Percentiles rank a stretch among this genome's conserved stretches.
Conservation (phyloP, 2,888 invertebrate species). For the Conops quadrifasciatus region DNA sequence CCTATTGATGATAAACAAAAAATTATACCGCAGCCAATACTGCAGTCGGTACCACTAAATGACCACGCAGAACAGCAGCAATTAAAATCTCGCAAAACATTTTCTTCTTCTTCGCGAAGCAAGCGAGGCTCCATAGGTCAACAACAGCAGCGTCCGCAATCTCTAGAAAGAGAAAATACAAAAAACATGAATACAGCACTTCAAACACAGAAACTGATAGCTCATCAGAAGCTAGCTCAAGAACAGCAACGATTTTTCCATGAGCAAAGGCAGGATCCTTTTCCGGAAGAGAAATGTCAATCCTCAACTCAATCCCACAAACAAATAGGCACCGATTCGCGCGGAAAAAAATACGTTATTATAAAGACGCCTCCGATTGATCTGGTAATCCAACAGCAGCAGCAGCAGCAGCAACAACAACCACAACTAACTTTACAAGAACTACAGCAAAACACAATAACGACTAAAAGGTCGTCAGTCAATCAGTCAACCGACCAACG, state of each 20-base stretch:
- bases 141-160: conserved; percentile 25
- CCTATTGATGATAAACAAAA: conserved; percentile 33
- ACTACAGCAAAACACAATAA: not conserved
- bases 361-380: conserved; percentile 49
- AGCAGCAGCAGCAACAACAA: conserved; percentile 33
- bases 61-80: conserved; percentile 21
- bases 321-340: conserved; percentile 51
- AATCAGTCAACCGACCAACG: not conserved
- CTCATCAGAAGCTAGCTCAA: conserved; percentile 40
- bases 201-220: conserved; percentile 32
- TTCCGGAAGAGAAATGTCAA: conserved; percentile 35
- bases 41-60: conserved; percentile 19
- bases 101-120: conserved; percentile 33
- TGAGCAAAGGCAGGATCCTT: conserved; percentile 32
- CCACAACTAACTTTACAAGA: conserved; percentile 15
- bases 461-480: too few relatives aligned
- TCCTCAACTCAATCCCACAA: conserved; percentile 42
- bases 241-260: conserved; percentile 40
- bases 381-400: conserved; percentile 38
- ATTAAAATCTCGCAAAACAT: conserved; percentile 9
- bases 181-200: conserved; percentile 34
- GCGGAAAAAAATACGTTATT: conserved; percentile 62
- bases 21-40: conserved; percentile 42
- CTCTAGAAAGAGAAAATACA: conserved; percentile 1
- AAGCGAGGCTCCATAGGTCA: conserved; percentile 35